Evolutionary conservation across 2,113 vertebrate species (phyloP).

Genomic region (Bagarius yarrelli): DNA sequence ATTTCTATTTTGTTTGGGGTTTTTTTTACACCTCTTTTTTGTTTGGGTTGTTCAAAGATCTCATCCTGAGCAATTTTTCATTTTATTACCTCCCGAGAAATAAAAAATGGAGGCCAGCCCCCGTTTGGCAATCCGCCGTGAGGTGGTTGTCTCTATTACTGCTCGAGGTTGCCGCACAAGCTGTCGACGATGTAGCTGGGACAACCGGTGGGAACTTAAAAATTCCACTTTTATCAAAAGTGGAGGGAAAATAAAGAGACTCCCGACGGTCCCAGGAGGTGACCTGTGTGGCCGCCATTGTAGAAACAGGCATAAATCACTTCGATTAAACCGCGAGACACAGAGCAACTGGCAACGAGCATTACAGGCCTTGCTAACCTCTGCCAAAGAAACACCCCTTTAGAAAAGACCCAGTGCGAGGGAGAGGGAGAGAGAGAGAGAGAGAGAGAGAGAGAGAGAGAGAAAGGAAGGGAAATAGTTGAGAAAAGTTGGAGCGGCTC

Average conservation of each 20-base stretch:
- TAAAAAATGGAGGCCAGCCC: not conserved
- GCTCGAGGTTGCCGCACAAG: not conserved
- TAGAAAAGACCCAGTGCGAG: not conserved
- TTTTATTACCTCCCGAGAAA: not conserved
- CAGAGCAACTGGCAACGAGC: conserved; percentile 35
- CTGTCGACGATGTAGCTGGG: conserved; percentile 10
- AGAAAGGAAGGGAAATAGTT: not conserved
- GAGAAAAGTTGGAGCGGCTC: not conserved
- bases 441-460: not conserved
- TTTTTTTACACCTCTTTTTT: not conserved
- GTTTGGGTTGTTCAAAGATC: not conserved
- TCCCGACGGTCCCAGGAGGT: conserved; percentile 12
- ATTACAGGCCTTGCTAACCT: not conserved
- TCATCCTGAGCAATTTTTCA: not conserved
- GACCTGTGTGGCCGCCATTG: conserved; percentile 26
- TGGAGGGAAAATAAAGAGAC: not conserved
- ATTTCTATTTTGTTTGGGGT: not conserved
- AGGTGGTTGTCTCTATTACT: conserved; percentile 11
- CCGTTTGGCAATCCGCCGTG: conserved; percentile 3
- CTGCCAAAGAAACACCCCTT: conserved; percentile 36
- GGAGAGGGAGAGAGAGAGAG: not conserved
- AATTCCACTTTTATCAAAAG: conserved; percentile 35
- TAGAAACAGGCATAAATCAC: conserved; percentile 36
- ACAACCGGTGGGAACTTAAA: conserved; percentile 33
- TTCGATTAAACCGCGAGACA: conserved; percentile 25